Conservation (phyloP, 1,140 invertebrate species). For the Aricia agestis region DNA sequence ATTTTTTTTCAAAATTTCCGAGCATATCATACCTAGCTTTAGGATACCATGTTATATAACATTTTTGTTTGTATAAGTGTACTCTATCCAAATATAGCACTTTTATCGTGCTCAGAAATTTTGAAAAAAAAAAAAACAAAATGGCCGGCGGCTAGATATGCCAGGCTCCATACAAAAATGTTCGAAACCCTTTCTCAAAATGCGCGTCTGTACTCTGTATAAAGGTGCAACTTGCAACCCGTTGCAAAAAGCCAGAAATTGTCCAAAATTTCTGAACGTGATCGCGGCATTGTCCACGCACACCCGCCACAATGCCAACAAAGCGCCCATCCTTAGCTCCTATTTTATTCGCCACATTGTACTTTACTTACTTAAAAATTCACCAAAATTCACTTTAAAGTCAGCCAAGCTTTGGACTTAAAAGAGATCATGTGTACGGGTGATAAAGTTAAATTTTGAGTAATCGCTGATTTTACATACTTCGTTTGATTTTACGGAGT, state of each 20-base stretch:
- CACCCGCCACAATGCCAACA: slow-evolving; percentile 70
- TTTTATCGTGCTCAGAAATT: too few relatives aligned
- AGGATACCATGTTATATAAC: too few relatives aligned
- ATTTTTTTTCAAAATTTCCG: too few relatives aligned
- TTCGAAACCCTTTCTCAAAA: too few relatives aligned
- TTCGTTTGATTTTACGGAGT: slow-evolving; percentile 23
- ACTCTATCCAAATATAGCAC: too few relatives aligned
- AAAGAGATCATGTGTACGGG: background rate
- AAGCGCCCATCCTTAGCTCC: slow-evolving; percentile 69
- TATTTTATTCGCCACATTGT: slow-evolving; percentile 62
- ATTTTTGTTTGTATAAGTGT: too few relatives aligned
- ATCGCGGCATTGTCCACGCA: slow-evolving; percentile 60
- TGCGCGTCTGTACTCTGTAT: slow-evolving; percentile 44
- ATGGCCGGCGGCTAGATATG: too few relatives aligned
- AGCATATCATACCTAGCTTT: too few relatives aligned
- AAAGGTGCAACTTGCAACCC: slow-evolving; percentile 74
- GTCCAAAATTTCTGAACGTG: slow-evolving; percentile 72
- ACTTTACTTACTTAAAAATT: slow-evolving; percentile 60
- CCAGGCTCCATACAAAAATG: too few relatives aligned
- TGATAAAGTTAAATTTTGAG: background rate
- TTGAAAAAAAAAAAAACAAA: too few relatives aligned
- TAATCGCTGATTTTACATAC: slow-evolving; percentile 19
- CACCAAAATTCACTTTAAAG: slow-evolving; percentile 18
- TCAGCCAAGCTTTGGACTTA: background rate
- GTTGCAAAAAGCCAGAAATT: slow-evolving; percentile 71